Conservation (phyloP, 1,140 invertebrate species). For the Drosophila simulans region DNA sequence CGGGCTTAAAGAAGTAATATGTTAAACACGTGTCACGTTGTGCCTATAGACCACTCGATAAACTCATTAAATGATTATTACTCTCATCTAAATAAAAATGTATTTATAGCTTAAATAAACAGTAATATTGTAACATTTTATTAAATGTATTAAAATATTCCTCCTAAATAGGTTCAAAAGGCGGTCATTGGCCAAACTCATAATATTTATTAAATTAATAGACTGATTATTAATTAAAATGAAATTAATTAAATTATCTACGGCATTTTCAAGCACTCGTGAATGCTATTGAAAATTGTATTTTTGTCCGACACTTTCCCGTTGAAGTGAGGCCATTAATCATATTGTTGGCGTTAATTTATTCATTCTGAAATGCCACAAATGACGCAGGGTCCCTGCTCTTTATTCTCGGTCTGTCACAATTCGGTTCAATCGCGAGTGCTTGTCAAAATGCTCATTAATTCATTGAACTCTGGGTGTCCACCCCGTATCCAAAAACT, state of each 20-base stretch:
- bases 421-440: slow-evolving; percentile 57
- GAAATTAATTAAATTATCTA: slow-evolving; percentile 27
- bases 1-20: not conserved
- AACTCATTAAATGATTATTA: not conserved
- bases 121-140: too few relatives aligned
- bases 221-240: slow-evolving; percentile 10
- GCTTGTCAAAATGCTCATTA: slow-evolving; percentile 63
- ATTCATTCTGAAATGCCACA: slow-evolving; percentile 22
- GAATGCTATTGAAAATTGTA: slow-evolving; percentile 15
- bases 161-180: too few relatives aligned
- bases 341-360: slow-evolving; percentile 37
- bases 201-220: slow-evolving; percentile 14
- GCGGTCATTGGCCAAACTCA: not conserved
- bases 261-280: slow-evolving; percentile 22
- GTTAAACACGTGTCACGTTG: not conserved
- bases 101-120: too few relatives aligned
- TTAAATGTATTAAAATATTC: not conserved
- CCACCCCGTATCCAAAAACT: slow-evolving; percentile 6
- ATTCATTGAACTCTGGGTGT: slow-evolving; percentile 57
- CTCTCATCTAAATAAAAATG: too few relatives aligned
- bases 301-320: slow-evolving; percentile 10
- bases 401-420: slow-evolving; percentile 26
- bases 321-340: slow-evolving; percentile 24
- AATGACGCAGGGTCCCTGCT: slow-evolving; percentile 8
- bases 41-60: not conserved